phyloP scores from a whole-genome alignment of 2,113 vertebrate species.

The Platichthys stellatus region DNA sequence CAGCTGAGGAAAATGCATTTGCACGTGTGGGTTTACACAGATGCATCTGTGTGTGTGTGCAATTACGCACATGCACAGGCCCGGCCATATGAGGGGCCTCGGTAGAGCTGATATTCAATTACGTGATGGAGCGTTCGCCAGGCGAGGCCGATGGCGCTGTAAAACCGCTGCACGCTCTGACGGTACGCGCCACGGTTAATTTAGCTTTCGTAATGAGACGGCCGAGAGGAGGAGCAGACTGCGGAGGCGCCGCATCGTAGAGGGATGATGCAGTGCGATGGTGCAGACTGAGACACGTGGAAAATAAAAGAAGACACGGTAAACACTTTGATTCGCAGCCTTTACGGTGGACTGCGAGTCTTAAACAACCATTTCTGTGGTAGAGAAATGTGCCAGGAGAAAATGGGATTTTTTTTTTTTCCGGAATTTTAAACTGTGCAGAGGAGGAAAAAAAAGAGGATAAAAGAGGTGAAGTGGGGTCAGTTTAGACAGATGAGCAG shows the following conservation, averaged over 20 bases:
- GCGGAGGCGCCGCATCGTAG: slow-evolving; percentile 14
- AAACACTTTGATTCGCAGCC: background rate
- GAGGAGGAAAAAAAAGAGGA: background rate
- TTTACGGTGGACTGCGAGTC: background rate
- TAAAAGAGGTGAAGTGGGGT: slow-evolving; percentile 18
- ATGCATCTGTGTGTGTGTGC: slow-evolving; percentile 37
- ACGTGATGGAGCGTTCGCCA: slow-evolving; percentile 61
- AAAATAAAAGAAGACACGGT: background rate
- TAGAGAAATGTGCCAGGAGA: background rate
- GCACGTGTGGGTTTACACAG: slow-evolving; percentile 18
- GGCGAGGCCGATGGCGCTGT: slow-evolving; percentile 63
- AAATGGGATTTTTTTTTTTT: background rate
- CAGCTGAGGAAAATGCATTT: slow-evolving; percentile 22
- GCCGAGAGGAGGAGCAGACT: slow-evolving; percentile 35
- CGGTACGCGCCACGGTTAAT: slow-evolving; percentile 67
- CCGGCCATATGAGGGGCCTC: slow-evolving; percentile 10
- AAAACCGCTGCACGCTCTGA: slow-evolving; percentile 53
- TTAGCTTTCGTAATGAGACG: slow-evolving; percentile 64
- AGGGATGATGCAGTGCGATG: slow-evolving; percentile 32
- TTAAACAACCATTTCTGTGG: background rate
- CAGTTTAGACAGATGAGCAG: slow-evolving; percentile 6
- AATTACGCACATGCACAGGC: slow-evolving; percentile 28
- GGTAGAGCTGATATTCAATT: slow-evolving; percentile 67
- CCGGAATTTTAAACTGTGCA: too few species aligned
- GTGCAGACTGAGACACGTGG: slow-evolving; percentile 8